Conservation (phyloP, 1,140 invertebrate genomes). For the Cydia fagiglandana region DNA sequence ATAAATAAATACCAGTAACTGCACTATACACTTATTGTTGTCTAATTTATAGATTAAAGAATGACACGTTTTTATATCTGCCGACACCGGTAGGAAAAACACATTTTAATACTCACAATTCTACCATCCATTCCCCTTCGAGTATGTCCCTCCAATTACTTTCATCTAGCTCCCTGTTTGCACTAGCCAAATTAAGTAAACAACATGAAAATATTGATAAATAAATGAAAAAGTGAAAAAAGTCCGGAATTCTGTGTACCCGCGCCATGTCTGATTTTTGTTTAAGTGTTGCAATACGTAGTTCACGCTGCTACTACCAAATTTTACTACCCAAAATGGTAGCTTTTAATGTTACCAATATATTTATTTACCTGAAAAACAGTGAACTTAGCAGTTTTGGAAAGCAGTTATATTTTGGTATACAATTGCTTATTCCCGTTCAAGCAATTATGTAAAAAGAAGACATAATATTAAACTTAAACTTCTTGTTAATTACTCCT, state of each 20-base stretch:
- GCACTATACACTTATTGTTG: background rate
- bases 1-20: conserved; percentile 22
- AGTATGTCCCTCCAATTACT: conserved; percentile 71
- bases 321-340: background rate
- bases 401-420: background rate
- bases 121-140: conserved; percentile 74
- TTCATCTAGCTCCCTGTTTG: conserved; percentile 68
- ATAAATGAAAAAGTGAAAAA: conserved; percentile 70
- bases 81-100: conserved; percentile 48
- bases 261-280: conserved; percentile 73
- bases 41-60: conserved; percentile 33
- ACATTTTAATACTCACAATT: conserved; percentile 66
- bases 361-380: background rate
- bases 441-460: background rate
- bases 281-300: conserved; percentile 41
- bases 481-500: background rate
- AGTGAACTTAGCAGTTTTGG: background rate
- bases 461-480: background rate
- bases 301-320: background rate
- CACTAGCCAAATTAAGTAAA: conserved; percentile 61
- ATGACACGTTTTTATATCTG: conserved; percentile 66
- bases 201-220: conserved; percentile 65
- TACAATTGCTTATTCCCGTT: background rate
- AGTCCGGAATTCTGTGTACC: conserved; percentile 54
- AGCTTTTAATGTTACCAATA: background rate